Conservation (phyloP, 2,888 invertebrate species). For the Ectobius pallidus region DNA sequence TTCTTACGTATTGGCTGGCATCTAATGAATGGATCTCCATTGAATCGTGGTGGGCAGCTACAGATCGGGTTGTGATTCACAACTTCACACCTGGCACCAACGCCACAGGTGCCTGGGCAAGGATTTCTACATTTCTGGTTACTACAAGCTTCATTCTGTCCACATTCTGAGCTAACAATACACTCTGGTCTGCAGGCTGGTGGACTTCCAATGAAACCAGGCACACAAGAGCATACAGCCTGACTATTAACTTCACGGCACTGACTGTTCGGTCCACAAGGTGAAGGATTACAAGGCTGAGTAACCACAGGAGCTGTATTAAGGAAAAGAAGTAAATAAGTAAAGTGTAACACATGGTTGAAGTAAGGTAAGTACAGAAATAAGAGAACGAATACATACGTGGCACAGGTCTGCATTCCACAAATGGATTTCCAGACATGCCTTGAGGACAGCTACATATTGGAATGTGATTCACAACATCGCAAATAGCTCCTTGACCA, state of each 20-base stretch:
- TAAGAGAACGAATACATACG: conserved; percentile 34
- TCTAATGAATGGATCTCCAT: conserved; percentile 78
- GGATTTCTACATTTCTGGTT: conserved; percentile 82
- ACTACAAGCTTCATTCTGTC: conserved; percentile 74
- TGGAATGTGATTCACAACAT: conserved; percentile 69
- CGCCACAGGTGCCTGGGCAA: conserved; percentile 77
- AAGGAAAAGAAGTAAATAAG: too few species aligned
- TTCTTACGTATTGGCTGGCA: conserved; percentile 64
- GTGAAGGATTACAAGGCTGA: conserved; percentile 50
- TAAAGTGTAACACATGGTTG: too few species aligned
- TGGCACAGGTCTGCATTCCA: conserved; percentile 52
- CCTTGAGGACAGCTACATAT: conserved; percentile 69
- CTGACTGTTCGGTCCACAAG: conserved; percentile 61
- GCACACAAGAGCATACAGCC: conserved; percentile 59
- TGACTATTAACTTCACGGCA: conserved; percentile 58
- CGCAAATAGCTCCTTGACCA: conserved; percentile 65
- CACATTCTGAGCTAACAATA: conserved; percentile 77
- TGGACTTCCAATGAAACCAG: conserved; percentile 59
- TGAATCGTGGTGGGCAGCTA: conserved; percentile 69
- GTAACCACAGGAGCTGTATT: conserved; percentile 42
- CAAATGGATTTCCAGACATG: conserved; percentile 59
- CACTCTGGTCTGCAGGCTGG: conserved; percentile 62
- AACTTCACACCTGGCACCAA: conserved; percentile 72
- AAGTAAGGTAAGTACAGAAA: neutral
- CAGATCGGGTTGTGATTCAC: conserved; percentile 82